Conservation (phyloP, 2,113 vertebrate genomes). For the Upupa epops region DNA sequence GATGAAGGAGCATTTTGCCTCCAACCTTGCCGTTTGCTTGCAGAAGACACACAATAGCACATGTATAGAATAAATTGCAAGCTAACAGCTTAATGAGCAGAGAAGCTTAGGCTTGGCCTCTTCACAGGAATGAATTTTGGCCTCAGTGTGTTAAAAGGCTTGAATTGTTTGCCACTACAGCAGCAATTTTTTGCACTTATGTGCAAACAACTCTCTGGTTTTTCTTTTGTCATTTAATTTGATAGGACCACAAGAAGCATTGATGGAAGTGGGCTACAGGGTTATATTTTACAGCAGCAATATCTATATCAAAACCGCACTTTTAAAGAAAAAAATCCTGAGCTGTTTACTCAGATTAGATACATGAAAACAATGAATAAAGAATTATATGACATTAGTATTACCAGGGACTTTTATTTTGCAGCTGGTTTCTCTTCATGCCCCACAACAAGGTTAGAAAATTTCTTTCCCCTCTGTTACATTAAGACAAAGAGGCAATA, state of each 20-base stretch:
- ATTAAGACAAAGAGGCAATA: neutral
- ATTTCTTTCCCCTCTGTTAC: neutral
- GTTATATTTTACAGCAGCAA: slow-evolving; percentile 5
- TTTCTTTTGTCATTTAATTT: neutral
- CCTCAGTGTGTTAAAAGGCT: neutral
- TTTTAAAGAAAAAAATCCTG: neutral
- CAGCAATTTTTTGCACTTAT: neutral
- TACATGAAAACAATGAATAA: neutral
- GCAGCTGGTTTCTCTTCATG: neutral
- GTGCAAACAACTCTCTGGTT: neutral
- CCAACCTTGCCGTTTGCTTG: neutral
- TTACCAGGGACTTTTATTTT: neutral
- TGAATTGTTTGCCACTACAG: neutral
- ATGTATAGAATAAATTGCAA: neutral
- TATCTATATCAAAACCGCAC: neutral
- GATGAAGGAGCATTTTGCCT: neutral
- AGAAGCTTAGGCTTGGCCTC: neutral
- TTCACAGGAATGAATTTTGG: slow-evolving; percentile 52
- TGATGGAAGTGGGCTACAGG: slow-evolving; percentile 14
- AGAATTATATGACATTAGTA: neutral
- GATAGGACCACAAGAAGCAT: neutral
- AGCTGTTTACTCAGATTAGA: neutral
- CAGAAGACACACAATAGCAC: neutral
- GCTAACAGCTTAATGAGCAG: neutral
- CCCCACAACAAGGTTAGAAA: neutral